phyloP scores from a whole-genome alignment of 1,140 invertebrate species.

The Tachypleus tridentatus region DNA sequence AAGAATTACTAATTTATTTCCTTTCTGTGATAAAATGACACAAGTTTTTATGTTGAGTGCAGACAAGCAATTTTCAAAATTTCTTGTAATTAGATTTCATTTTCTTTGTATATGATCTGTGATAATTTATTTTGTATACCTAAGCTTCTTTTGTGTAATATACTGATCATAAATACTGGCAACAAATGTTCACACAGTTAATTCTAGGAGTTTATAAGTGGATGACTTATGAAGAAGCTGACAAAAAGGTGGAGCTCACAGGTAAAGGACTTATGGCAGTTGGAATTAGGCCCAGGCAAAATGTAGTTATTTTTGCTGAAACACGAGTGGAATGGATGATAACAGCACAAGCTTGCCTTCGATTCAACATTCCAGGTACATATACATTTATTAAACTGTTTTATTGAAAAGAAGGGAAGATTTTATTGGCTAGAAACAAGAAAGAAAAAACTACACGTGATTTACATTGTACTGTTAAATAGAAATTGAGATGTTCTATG shows the following conservation, averaged over 20 bases:
- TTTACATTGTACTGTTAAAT: too few species aligned
- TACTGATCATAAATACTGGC: neutral
- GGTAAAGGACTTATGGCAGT: slow-evolving; percentile 57
- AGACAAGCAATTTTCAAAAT: neutral
- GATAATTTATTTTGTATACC: neutral
- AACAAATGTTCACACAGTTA: slow-evolving; percentile 42
- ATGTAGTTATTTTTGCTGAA: slow-evolving; percentile 90
- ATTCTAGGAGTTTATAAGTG: slow-evolving; percentile 88
- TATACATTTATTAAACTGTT: neutral
- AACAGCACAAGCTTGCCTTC: slow-evolving; percentile 52
- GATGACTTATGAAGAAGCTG: slow-evolving; percentile 70
- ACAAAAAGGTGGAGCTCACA: slow-evolving; percentile 57
- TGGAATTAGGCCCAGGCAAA: slow-evolving; percentile 49
- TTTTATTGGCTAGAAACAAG: too few species aligned
- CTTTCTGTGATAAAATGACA: neutral
- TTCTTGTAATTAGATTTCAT: slow-evolving; percentile 32
- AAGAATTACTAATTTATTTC: too few species aligned
- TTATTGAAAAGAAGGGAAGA: too few species aligned
- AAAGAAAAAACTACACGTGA: too few species aligned
- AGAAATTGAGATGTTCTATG: too few species aligned
- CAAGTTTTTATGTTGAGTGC: neutral
- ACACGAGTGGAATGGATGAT: slow-evolving; percentile 96
- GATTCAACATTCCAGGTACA: slow-evolving; percentile 19
- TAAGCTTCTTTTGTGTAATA: neutral
- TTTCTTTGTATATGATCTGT: slow-evolving; percentile 3